phyloP scores from a whole-genome alignment of 2,113 vertebrate genomes.

The Melanerpes formicivorus region DNA sequence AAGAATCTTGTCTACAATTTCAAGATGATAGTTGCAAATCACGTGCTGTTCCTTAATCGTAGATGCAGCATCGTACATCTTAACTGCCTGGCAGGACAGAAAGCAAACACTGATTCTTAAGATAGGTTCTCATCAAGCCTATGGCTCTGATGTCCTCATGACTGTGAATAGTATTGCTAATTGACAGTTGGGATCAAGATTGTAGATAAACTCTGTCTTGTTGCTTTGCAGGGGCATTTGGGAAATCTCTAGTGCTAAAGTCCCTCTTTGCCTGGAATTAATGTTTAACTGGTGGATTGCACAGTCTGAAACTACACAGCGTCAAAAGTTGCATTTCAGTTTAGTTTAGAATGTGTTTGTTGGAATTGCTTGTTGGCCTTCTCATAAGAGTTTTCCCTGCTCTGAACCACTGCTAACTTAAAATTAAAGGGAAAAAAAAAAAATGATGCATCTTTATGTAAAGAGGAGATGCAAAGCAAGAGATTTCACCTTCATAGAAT shows the following conservation, averaged over 20 bases:
- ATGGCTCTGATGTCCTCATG: not conserved
- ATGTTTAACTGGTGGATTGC: not conserved
- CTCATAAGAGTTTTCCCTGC: not conserved
- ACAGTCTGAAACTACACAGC: not conserved
- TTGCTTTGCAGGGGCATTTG: not conserved
- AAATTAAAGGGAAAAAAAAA: not conserved
- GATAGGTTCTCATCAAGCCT: fast-evolving
- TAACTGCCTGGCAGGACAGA: not conserved
- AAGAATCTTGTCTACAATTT: not conserved
- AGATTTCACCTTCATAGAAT: not conserved
- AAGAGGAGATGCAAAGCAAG: not conserved
- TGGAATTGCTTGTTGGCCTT: not conserved
- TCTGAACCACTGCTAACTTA: not conserved
- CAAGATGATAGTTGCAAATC: not conserved
- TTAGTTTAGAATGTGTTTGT: not conserved
- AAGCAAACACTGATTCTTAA: not conserved
- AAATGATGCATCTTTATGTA: not conserved
- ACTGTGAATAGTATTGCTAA: not conserved
- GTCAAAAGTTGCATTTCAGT: not conserved
- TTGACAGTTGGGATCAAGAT: not conserved
- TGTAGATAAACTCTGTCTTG: not conserved
- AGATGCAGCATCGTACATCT: not conserved
- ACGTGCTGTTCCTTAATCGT: fast-evolving
- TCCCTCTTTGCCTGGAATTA: not conserved
- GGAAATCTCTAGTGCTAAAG: not conserved